phyloP scores from a whole-genome alignment of 2,113 vertebrate species.

The Spizaetus ornatus region DNA sequence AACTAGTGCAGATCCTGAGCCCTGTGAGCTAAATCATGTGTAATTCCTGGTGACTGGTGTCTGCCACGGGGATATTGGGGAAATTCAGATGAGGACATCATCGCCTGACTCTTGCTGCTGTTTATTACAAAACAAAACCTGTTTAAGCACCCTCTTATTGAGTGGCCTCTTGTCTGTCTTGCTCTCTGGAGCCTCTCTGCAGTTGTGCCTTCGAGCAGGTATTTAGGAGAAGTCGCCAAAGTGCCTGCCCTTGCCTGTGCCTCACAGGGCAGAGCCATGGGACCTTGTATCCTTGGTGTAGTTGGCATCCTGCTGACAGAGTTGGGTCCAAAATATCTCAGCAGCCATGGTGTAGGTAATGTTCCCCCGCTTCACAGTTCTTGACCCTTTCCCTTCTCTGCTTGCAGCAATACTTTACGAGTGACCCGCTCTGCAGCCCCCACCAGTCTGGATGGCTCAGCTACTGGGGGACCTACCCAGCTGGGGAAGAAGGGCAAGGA shows the following conservation, averaged over 20 bases:
- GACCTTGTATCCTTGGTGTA: background rate
- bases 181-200: background rate
- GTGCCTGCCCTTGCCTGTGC: background rate
- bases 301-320: background rate
- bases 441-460: slow-evolving; percentile 85
- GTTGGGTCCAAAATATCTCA: background rate
- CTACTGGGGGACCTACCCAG: slow-evolving; percentile 66
- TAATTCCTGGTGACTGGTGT: background rate
- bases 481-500: slow-evolving; percentile 94
- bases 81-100: background rate
- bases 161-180: background rate
- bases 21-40: background rate
- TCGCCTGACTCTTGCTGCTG: background rate
- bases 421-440: slow-evolving; percentile 90
- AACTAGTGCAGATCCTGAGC: background rate
- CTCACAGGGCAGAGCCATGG: background rate
- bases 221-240: background rate
- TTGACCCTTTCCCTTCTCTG: background rate
- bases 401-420: slow-evolving; percentile 87
- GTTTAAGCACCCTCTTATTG: background rate
- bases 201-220: background rate
- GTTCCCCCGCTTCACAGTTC: background rate
- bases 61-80: background rate
- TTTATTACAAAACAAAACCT: background rate
- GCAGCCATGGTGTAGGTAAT: fast-evolving